Evolutionary conservation across 2,888 invertebrate species (phyloP).

Genomic region (Anthrax anthrax): DNA sequence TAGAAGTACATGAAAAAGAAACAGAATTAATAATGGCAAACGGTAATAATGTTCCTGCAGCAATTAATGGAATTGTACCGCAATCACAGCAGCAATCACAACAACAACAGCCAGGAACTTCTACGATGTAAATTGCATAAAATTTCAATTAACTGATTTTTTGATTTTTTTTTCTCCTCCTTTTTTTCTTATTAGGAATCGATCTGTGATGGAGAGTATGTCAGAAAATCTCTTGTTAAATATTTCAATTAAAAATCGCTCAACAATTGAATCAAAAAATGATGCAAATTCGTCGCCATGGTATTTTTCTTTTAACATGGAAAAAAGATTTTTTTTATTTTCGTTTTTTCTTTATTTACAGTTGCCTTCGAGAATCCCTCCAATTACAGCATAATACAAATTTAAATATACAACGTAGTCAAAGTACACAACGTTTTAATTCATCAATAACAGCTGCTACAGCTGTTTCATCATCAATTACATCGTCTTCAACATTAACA

Average conservation of each 20-base stretch:
- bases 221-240: constrained; percentile 33
- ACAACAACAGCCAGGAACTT: background rate
- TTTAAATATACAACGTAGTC: constrained; percentile 34
- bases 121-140: constrained; percentile 4
- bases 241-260: constrained; percentile 34
- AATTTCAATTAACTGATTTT: background rate
- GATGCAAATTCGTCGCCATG: constrained; percentile 29
- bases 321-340: background rate
- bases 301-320: constrained; percentile 13
- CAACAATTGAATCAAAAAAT: constrained; percentile 25
- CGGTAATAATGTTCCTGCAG: constrained; percentile 1
- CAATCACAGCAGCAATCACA: background rate
- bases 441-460: background rate
- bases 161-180: background rate
- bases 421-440: constrained; percentile 32
- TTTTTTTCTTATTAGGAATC: constrained; percentile 20
- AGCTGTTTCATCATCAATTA: background rate
- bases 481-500: too few relatives aligned
- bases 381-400: constrained; percentile 35
- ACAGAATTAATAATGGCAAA: constrained; percentile 26
- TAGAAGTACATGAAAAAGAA: constrained; percentile 57
- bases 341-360: constrained; percentile 10
- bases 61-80: constrained; percentile 8
- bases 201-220: constrained; percentile 35
- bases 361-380: constrained; percentile 32